phyloP scores from a whole-genome alignment of 2,113 vertebrate genomes.

The Garra rufa region DNA sequence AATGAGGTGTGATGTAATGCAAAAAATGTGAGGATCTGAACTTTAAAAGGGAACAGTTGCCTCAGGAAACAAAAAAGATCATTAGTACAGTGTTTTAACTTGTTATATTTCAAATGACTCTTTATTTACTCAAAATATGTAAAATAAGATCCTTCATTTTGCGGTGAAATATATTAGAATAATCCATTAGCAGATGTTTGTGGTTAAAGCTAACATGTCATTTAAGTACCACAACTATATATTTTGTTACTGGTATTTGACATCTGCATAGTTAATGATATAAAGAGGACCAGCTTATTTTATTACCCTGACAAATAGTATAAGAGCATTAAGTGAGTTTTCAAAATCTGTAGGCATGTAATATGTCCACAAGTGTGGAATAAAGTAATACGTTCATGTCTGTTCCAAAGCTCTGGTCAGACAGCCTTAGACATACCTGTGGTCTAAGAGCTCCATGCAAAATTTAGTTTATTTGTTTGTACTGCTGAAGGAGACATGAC shows the following conservation, averaged over 20 bases:
- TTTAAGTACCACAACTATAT: background rate
- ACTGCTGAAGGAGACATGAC: slow-evolving; percentile 69
- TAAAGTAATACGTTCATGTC: slow-evolving; percentile 60
- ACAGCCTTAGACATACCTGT: slow-evolving; percentile 74
- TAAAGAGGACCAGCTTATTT: background rate
- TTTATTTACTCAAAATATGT: background rate
- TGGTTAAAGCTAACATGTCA: background rate
- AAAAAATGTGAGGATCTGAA: background rate
- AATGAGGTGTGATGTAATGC: background rate
- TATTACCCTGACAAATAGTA: background rate
- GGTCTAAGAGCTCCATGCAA: slow-evolving; percentile 70
- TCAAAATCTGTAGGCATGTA: slow-evolving; percentile 21
- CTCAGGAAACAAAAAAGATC: background rate
- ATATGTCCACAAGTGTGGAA: slow-evolving; percentile 55
- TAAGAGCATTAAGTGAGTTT: background rate
- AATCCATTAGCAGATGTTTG: background rate
- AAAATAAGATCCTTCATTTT: background rate
- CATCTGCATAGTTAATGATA: background rate
- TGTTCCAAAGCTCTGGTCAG: slow-evolving; percentile 74
- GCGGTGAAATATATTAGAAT: background rate
- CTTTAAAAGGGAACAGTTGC: background rate
- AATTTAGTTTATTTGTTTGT: slow-evolving; percentile 78
- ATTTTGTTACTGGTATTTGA: background rate
- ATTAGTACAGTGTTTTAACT: background rate
- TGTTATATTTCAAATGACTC: background rate